phyloP scores from a whole-genome alignment of 1,140 invertebrate genomes.

The Penaeus chinensis region DNA sequence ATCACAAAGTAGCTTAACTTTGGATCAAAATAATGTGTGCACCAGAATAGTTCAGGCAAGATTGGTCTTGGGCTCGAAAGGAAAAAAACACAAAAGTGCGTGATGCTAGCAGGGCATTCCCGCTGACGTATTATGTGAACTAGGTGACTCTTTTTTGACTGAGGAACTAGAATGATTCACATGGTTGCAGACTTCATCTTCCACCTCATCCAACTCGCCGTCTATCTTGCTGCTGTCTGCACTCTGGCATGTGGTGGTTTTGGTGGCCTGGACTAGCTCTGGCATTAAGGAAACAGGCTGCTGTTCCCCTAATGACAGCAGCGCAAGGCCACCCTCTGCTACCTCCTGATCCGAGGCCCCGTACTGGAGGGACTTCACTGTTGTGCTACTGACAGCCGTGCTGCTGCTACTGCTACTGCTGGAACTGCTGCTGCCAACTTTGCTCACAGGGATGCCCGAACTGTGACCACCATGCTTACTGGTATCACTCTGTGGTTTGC shows the following conservation, averaged over 20 bases:
- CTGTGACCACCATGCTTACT: background rate
- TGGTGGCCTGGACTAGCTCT: slow-evolving; percentile 17
- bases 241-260: slow-evolving; percentile 27
- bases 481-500: slow-evolving; percentile 37
- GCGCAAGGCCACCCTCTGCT: slow-evolving; percentile 13
- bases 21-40: slow-evolving; percentile 40
- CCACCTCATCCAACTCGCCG: slow-evolving; percentile 3
- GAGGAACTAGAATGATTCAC: slow-evolving; percentile 50
- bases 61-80: slow-evolving; percentile 27
- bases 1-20: slow-evolving; percentile 34
- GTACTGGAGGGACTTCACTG: slow-evolving; percentile 31
- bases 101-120: slow-evolving; percentile 52
- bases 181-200: slow-evolving; percentile 49
- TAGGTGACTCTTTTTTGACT: slow-evolving; percentile 41
- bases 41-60: slow-evolving; percentile 32
- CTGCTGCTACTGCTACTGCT: slow-evolving; percentile 4
- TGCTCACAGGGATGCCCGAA: slow-evolving; percentile 19
- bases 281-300: slow-evolving; percentile 19
- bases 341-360: slow-evolving; percentile 24
- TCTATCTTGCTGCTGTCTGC: slow-evolving; percentile 32
- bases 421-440: slow-evolving; percentile 11
- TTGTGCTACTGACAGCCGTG: slow-evolving; percentile 14
- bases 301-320: slow-evolving; percentile 5
- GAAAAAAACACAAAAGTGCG: slow-evolving; percentile 33
- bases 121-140: slow-evolving; percentile 34